Base-by-base conservation (phyloP, 1,140 invertebrate genomes). In the Apolygus lucorum region DNA sequence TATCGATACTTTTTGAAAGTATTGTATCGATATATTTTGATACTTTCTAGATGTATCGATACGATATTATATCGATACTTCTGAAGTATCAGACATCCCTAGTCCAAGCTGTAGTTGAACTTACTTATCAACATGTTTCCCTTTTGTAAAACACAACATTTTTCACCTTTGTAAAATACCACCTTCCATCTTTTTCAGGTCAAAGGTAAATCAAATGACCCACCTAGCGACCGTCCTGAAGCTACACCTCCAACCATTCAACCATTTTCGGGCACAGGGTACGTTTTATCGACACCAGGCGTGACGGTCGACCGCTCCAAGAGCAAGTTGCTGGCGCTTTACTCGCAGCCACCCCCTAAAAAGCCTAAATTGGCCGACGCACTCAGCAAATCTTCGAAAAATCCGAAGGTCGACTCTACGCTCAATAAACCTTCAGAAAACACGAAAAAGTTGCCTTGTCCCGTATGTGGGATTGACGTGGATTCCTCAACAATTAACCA, bases 301-400 rank as follows among this genome's bases (percentile, higher is more conserved):
- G 34, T 17, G n/a, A 11, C 28, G 14, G n/a, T 52, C 54, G 4
- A 25, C 8, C 25, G n/a, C 34, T 64, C 67, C 13, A 34, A 21
- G 25, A 13, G 52, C 27, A 71, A 62, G 8, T 49, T 24, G 67
- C 17, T 14, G 34, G 2, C n/a, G 2, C 28, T 49, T 49, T 49
- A 49, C 34, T 17, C 34, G 8, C 8, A 49, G 17, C 17, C 28
- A 52, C 29, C 59, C 49, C 14, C 28, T 52, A 52, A 54, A 28
- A 70, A 66, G 24, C 22, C 25, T 24, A 64, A 52, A 69, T 17
- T 42, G n/a, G n/a, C n/a, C n/a, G n/a, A n/a, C n/a, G n/a, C n/a
- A n/a, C n/a, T n/a, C n/a, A n/a, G n/a, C n/a, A n/a, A n/a, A n/a
- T n/a, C n/a, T n/a, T n/a, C n/a, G n/a, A n/a, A n/a, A n/a, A n/a